These are phyloP conservation scores for Rhinophrynus dorsalis DNA, from an alignment of 2,797 vertebrate genomes.

Conservation along the genomic window DNA sequence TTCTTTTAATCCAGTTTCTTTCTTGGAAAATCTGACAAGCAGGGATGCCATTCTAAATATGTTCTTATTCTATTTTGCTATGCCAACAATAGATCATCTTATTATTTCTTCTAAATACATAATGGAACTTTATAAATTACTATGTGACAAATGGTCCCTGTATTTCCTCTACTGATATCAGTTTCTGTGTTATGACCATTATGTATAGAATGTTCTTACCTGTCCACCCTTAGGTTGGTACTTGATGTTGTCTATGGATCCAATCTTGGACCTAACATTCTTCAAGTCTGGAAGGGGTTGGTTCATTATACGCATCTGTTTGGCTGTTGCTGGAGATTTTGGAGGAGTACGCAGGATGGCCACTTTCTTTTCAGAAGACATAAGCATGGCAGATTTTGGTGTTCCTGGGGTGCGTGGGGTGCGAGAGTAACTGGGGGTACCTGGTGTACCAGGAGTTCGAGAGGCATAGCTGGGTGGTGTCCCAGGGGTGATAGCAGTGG, in stretches of 20 bases:
- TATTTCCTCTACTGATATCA: too few relatives aligned
- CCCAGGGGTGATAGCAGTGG: slow-evolving; percentile 89
- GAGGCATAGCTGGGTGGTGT: slow-evolving; percentile 91
- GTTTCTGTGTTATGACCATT: too few relatives aligned
- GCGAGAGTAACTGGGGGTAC: slow-evolving; percentile 80
- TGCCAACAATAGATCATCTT: too few relatives aligned
- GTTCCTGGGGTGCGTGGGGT: slow-evolving; percentile 87
- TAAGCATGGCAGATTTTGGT: slow-evolving; percentile 87
- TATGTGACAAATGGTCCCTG: too few relatives aligned
- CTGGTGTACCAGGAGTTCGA: slow-evolving; percentile 89
- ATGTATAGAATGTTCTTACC: slow-evolving; percentile 74
- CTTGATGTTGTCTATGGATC: slow-evolving; percentile 88
- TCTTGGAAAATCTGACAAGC: too few relatives aligned
- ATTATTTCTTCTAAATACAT: too few relatives aligned
- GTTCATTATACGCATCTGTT: slow-evolving; percentile 89
- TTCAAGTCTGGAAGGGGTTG: slow-evolving; percentile 92
- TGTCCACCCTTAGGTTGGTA: slow-evolving; percentile 93
- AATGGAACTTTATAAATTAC: too few relatives aligned
- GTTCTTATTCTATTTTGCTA: too few relatives aligned
- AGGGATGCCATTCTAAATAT: too few relatives aligned
- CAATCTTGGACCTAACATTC: slow-evolving; percentile 92
- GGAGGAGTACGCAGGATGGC: slow-evolving; percentile 92
- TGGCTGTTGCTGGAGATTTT: slow-evolving; percentile 86
- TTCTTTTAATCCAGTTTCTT: too few relatives aligned
- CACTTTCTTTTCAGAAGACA: slow-evolving; percentile 91